Evolutionary conservation across 64 coral and sea anemone genomes (phyloP).

Genomic region (Stichodactyla mertensii): DNA sequence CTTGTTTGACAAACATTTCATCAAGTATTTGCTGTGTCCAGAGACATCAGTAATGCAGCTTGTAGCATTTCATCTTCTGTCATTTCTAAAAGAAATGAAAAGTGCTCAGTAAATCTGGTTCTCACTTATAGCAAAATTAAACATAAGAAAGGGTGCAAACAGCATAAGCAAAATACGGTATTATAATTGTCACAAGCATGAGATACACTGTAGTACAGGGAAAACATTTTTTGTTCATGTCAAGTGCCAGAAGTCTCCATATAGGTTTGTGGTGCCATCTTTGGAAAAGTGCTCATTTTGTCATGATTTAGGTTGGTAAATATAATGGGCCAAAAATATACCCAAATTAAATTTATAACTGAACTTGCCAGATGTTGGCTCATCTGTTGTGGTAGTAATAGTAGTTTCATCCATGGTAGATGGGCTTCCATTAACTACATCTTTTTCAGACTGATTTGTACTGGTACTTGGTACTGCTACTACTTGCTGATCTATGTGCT

Average conservation of each 20-base stretch:
- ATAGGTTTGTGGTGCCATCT: background rate
- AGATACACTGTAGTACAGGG: too few species aligned
- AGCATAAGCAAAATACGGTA: too few species aligned
- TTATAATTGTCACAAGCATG: too few species aligned
- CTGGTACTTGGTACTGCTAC: background rate
- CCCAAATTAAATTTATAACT: background rate
- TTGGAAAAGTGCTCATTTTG: too few species aligned
- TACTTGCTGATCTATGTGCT: background rate
- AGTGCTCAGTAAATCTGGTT: background rate
- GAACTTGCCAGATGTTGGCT: background rate
- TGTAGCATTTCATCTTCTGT: conserved; percentile 90
- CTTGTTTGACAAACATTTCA: background rate
- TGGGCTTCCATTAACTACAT: background rate
- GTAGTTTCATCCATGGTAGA: background rate
- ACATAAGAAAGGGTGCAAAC: too few species aligned
- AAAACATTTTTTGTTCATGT: background rate
- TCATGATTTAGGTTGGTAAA: too few species aligned
- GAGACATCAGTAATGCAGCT: conserved; percentile 44
- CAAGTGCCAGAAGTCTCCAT: background rate
- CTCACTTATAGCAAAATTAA: too few species aligned
- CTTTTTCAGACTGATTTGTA: background rate
- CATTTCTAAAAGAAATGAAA: conserved; percentile 54
- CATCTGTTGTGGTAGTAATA: background rate
- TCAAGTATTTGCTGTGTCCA: background rate
- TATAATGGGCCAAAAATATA: too few species aligned